Percentiles rank a stretch among this genome's conserved stretches.
phyloP scores from a whole-genome alignment of 2,888 invertebrate genomes.

The Leptinotarsa peninsularis region DNA sequence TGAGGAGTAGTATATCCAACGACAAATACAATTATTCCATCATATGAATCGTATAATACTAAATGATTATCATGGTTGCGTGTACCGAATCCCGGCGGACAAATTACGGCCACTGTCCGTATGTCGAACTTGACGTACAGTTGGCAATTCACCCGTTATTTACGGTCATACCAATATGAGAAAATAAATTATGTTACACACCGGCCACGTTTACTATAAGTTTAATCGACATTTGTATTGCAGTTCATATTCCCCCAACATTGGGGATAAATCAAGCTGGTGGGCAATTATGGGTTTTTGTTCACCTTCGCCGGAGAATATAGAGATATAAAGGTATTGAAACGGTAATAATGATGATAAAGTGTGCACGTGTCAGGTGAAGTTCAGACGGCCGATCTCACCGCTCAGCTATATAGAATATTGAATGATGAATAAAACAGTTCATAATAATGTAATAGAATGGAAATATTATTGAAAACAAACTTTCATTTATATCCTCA shows the following conservation, averaged over 20 bases:
- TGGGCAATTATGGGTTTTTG: conserved; percentile 19
- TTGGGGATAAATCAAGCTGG: conserved; percentile 20
- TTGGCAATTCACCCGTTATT: conserved; percentile 61
- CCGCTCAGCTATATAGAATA: no score
- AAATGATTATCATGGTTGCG: conserved; percentile 46
- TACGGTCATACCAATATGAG: conserved; percentile 56
- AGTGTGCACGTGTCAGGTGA: background rate
- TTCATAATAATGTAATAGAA: no score
- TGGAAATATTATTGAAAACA: no score
- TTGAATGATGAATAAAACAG: no score
- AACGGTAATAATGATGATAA: background rate
- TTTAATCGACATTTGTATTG: conserved; percentile 50
- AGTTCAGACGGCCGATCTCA: no score
- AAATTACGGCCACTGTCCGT: conserved; percentile 63
- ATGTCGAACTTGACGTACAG: conserved; percentile 64
- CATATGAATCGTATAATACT: conserved; percentile 28
- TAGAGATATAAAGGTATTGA: conserved; percentile 3
- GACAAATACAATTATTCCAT: conserved; percentile 29
- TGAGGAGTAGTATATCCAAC: background rate
- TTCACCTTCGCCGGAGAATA: conserved; percentile 9
- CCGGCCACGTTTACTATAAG: conserved; percentile 56
- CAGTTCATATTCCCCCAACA: conserved; percentile 36
- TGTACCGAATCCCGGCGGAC: conserved; percentile 61
- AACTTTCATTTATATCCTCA: no score
- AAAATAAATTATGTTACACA: conserved; percentile 60